A percentile compares a stretch with the other conserved stretches of the same genome.
Conservation (phyloP, 2,113 vertebrate genomes). For the Dasyprocta punctata region DNA sequence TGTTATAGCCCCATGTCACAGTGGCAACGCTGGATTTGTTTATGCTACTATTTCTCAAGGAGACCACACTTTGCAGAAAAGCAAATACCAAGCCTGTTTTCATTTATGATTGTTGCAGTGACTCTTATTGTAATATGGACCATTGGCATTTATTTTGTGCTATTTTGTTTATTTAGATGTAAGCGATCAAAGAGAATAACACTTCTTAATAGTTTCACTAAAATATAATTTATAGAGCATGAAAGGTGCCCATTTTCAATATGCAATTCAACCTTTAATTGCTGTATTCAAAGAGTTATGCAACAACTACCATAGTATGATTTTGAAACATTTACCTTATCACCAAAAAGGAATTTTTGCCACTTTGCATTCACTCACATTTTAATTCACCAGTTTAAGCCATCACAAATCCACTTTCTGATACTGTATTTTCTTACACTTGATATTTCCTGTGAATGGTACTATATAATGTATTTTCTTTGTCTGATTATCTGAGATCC, state of each 20-base stretch:
- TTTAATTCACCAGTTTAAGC: background rate
- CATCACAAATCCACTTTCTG: background rate
- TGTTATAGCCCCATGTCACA: background rate
- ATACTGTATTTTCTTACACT: background rate
- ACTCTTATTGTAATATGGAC: background rate
- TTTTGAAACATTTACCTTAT: background rate
- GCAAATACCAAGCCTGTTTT: background rate
- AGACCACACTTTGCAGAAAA: background rate
- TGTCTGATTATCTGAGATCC: background rate
- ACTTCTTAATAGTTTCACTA: background rate
- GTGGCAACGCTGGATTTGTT: background rate
- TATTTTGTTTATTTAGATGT: background rate
- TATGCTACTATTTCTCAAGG: background rate
- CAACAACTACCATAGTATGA: background rate
- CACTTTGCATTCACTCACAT: background rate
- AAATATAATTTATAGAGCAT: background rate
- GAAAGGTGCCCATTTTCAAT: background rate
- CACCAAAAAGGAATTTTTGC: background rate
- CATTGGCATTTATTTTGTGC: background rate
- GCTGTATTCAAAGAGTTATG: background rate
- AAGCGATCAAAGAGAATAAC: background rate
- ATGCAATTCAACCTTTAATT: background rate
- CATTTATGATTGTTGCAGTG: background rate
- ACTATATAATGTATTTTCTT: background rate
- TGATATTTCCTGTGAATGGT: background rate